Evolutionary conservation across 1,140 invertebrate species (phyloP).

Genomic region (Aricia agestis): DNA sequence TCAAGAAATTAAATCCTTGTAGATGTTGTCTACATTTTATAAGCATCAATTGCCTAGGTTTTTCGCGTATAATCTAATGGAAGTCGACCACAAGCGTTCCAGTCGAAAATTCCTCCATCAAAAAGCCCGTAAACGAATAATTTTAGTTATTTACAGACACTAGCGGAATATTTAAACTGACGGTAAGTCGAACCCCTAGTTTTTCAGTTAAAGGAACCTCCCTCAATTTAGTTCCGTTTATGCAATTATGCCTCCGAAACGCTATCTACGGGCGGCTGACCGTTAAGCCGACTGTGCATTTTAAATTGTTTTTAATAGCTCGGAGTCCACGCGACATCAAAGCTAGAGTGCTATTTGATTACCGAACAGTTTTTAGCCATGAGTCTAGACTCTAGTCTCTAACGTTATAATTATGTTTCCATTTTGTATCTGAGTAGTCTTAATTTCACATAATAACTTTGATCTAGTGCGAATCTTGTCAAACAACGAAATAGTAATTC

Average conservation of each 20-base stretch:
- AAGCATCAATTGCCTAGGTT: neutral
- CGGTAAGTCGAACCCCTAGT: neutral
- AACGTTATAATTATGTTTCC: too few relatives aligned
- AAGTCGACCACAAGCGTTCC: neutral
- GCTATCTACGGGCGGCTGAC: conserved; percentile 46
- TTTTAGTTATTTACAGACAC: neutral
- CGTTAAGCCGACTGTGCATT: conserved; percentile 68
- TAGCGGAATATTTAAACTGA: neutral
- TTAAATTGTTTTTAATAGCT: conserved; percentile 70
- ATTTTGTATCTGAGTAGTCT: too few relatives aligned
- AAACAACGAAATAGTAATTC: too few relatives aligned
- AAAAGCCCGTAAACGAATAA: neutral
- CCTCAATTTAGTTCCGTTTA: conserved; percentile 24
- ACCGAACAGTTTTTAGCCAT: conserved; percentile 29
- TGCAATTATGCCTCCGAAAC: conserved; percentile 62
- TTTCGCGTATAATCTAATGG: neutral
- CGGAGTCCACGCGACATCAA: conserved; percentile 44
- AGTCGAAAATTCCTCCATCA: neutral
- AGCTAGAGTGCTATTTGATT: conserved; percentile 56
- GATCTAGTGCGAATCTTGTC: too few relatives aligned
- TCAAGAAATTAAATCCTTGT: too few relatives aligned
- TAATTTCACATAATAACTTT: too few relatives aligned
- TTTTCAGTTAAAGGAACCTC: conserved; percentile 16
- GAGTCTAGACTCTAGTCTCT: neutral
- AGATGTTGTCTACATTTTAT: too few relatives aligned